These are phyloP conservation scores for Drosophila sucinea DNA, from an alignment of 1,140 invertebrate genomes.

Conservation along the genomic window DNA sequence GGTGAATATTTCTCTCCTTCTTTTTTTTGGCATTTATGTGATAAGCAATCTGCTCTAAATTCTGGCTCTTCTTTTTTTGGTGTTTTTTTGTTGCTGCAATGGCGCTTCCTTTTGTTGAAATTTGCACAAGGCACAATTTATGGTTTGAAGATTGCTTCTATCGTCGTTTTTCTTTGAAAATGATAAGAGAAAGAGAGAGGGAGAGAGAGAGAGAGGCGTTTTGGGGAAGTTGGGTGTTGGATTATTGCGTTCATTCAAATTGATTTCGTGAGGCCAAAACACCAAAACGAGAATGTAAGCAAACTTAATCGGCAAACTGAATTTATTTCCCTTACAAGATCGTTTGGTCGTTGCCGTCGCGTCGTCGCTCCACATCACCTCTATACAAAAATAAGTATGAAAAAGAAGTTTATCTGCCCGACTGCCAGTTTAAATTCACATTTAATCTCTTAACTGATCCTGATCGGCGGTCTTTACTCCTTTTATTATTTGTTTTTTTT, in stretches of 20 bases:
- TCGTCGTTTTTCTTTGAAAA: slow-evolving; percentile 5
- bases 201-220: background rate
- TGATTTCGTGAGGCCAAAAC: background rate
- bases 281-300: background rate
- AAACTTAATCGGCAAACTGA: background rate
- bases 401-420: slow-evolving; percentile 42
- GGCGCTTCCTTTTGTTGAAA: slow-evolving; percentile 66
- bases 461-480: slow-evolving; percentile 39
- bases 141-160: slow-evolving; percentile 41
- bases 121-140: slow-evolving; percentile 47
- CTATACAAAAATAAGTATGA: background rate
- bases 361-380: too few relatives aligned
- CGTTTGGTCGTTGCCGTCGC: too few relatives aligned
- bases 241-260: slow-evolving; percentile 3
- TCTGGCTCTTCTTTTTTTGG: slow-evolving; percentile 34
- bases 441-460: slow-evolving; percentile 51
- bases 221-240: background rate
- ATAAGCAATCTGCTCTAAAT: slow-evolving; percentile 77
- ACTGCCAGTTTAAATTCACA: slow-evolving; percentile 59
- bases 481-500: slow-evolving; percentile 28
- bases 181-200: background rate
- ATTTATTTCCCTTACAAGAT: background rate
- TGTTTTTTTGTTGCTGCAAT: slow-evolving; percentile 31
- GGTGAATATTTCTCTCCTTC: slow-evolving; percentile 35
- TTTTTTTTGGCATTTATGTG: slow-evolving; percentile 36